phyloP scores from a whole-genome alignment of 2,888 invertebrate genomes.

The Poecilobothrus nobilitatus region DNA sequence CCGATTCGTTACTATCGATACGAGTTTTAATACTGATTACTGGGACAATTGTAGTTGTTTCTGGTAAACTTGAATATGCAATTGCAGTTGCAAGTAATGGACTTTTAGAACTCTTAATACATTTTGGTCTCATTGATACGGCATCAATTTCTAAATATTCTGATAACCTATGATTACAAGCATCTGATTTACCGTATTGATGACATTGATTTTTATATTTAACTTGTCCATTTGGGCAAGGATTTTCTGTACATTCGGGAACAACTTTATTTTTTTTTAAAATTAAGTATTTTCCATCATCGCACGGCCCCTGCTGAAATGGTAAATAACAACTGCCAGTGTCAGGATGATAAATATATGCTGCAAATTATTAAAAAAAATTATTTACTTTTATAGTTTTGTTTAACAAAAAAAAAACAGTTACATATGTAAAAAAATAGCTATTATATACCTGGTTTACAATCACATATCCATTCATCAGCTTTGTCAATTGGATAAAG shows the following conservation, averaged over 20 bases:
- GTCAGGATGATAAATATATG: slow-evolving; percentile 52
- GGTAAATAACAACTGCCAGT: slow-evolving; percentile 55
- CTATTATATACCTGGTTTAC: slow-evolving; percentile 35
- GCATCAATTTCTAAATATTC: slow-evolving; percentile 54
- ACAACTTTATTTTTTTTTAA: slow-evolving; percentile 47
- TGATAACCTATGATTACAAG: slow-evolving; percentile 38
- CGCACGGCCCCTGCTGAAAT: slow-evolving; percentile 58
- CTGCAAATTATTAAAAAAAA: slow-evolving; percentile 40
- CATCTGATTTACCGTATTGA: slow-evolving; percentile 30
- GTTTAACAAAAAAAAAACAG: no score
- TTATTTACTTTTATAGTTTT: no score
- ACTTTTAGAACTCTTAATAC: slow-evolving; percentile 40
- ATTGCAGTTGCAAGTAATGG: background rate
- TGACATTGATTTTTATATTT: slow-evolving; percentile 35
- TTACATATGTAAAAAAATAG: no score
- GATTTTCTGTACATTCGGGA: slow-evolving; percentile 55
- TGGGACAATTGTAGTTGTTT: no score
- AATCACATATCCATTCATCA: slow-evolving; percentile 56
- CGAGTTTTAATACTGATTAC: no score
- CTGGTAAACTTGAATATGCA: background rate
- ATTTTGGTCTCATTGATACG: slow-evolving; percentile 51
- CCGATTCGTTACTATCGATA: no score
- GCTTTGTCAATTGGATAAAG: slow-evolving; percentile 58
- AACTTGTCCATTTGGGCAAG: slow-evolving; percentile 52
- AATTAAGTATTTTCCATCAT: slow-evolving; percentile 47